Percentiles rank a stretch among this genome's conserved stretches.
Evolutionary conservation across 2,113 vertebrate genomes (phyloP).

Genomic region (Alligator mississippiensis): DNA sequence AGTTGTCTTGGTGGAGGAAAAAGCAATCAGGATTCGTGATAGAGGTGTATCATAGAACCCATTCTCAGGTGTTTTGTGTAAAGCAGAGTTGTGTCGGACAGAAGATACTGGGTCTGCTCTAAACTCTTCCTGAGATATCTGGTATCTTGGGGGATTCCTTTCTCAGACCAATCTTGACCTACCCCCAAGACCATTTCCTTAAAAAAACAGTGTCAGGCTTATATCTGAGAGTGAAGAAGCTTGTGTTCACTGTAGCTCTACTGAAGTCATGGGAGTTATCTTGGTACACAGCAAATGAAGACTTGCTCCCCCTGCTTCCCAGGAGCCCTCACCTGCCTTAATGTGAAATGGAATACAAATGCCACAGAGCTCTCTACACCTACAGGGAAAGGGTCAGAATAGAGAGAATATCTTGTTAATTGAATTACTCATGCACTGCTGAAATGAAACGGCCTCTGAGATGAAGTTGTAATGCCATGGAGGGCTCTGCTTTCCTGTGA

Average conservation of each 20-base stretch:
- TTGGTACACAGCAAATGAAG: neutral
- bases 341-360: fast-evolving
- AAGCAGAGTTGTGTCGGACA: neutral
- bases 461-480: conserved; percentile 22
- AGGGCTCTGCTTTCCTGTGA: neutral
- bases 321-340: neutral
- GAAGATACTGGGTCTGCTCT: neutral
- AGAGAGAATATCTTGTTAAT: conserved; percentile 1
- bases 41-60: no score
- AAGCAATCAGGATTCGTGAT: no score
- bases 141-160: neutral
- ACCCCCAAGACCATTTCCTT: neutral
- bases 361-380: fast-evolving
- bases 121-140: neutral
- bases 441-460: neutral
- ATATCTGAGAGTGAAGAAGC: neutral
- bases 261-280: neutral
- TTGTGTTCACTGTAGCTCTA: neutral
- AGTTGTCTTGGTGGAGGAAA: no score
- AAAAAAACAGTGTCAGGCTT: neutral
- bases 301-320: neutral
- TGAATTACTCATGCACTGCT: conserved; percentile 2
- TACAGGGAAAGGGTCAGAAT: neutral
- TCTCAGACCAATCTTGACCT: neutral
- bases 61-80: neutral